phyloP scores from a whole-genome alignment of 35 echinoderm and acorn worm genomes.

The Strongylocentrotus purpuratus region DNA sequence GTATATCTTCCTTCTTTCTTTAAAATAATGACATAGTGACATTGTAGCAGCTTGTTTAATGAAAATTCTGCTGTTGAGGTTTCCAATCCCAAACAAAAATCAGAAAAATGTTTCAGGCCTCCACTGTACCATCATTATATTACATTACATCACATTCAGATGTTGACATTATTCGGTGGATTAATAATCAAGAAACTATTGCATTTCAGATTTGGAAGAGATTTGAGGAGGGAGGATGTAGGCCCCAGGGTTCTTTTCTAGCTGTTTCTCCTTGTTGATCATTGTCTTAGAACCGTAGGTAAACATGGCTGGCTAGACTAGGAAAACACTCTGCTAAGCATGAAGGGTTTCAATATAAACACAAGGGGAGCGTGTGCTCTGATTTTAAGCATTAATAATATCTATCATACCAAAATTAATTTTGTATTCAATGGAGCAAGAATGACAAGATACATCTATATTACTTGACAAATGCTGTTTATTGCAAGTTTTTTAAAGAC shows the following conservation, averaged over 20 bases:
- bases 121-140: not conserved
- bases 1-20: not conserved
- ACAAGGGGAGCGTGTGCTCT: not conserved
- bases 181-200: not conserved
- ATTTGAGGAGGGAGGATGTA: not conserved
- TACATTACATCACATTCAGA: not conserved
- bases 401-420: not conserved
- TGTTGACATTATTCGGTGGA: not conserved
- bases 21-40: not conserved
- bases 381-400: not conserved
- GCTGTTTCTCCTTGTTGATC: no score
- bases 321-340: not conserved
- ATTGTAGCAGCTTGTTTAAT: not conserved
- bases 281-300: not conserved
- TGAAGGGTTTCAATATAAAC: slow-evolving; percentile 4
- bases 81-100: not conserved
- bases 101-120: not conserved
- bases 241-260: not conserved
- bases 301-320: not conserved
- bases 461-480: not conserved
- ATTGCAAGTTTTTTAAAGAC: not conserved
- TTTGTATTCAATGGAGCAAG: not conserved
- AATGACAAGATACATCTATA: not conserved
- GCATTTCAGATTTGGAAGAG: not conserved
- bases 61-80: not conserved